These are phyloP conservation scores for Macrophya alboannulata DNA, from an alignment of 2,888 invertebrate genomes.

Conservation along the genomic window DNA sequence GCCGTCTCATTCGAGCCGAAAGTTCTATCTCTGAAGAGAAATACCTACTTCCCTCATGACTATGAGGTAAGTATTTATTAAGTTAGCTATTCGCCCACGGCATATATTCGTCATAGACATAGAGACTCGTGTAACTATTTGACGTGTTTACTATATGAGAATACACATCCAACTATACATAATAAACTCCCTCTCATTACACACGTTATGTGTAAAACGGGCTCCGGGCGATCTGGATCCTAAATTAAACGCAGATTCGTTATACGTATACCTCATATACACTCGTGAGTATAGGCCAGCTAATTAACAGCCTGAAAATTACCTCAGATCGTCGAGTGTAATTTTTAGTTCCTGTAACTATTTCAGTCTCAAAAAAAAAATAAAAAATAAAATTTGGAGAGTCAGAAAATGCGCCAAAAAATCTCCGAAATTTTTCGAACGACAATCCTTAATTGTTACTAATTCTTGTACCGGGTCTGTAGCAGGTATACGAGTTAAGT, in stretches of 20 bases:
- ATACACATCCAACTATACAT: neutral
- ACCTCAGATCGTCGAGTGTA: no score
- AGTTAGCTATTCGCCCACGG: constrained; percentile 30
- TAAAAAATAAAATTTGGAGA: no score
- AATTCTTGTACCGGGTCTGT: neutral
- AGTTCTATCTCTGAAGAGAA: neutral
- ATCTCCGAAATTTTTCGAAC: neutral
- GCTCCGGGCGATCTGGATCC: neutral
- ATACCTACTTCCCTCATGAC: neutral
- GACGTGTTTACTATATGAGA: constrained; percentile 9
- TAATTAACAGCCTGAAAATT: no score
- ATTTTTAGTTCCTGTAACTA: no score
- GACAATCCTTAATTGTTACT: neutral
- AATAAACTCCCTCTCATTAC: constrained; percentile 21
- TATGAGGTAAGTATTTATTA: constrained; percentile 25
- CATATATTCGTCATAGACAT: neutral
- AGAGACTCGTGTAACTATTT: neutral
- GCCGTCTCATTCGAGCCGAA: neutral
- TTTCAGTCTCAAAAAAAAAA: no score
- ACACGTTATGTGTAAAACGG: neutral
- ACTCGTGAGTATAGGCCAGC: no score
- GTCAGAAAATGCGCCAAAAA: no score
- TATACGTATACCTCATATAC: neutral
- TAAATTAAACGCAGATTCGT: neutral
- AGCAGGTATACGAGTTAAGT: constrained; percentile 33